Percentiles rank a stretch among this genome's conserved stretches.
Evolutionary conservation across 2,888 invertebrate species (phyloP).

Genomic region (Acrobasis repandana): DNA sequence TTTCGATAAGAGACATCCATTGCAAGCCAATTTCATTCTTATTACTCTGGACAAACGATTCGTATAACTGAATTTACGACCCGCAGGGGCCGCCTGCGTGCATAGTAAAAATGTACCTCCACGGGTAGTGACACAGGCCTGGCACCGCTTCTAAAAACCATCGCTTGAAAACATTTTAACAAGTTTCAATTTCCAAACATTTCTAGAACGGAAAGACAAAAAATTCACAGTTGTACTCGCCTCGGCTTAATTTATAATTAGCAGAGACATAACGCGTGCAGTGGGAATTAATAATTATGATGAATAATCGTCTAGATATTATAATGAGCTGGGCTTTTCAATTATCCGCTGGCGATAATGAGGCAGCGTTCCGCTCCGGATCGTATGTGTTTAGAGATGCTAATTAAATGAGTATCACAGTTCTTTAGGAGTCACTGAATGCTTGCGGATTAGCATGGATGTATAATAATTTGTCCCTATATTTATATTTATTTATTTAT

Average conservation of each 20-base stretch:
- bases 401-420: slow-evolving; percentile 30
- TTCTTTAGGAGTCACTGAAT: not conserved
- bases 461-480: too few relatives aligned
- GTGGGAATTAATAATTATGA: slow-evolving; percentile 46
- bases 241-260: slow-evolving; percentile 37
- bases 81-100: too few relatives aligned
- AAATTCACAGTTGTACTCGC: slow-evolving; percentile 19
- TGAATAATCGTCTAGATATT: slow-evolving; percentile 59
- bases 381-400: slow-evolving; percentile 29
- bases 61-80: too few relatives aligned
- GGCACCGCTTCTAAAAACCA: not conserved
- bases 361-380: slow-evolving; percentile 39
- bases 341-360: slow-evolving; percentile 51
- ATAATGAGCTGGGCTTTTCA: slow-evolving; percentile 59
- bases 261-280: slow-evolving; percentile 36
- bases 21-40: too few relatives aligned
- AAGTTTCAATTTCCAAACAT: not conserved
- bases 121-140: too few relatives aligned
- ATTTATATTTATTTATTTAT: too few relatives aligned
- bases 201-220: slow-evolving; percentile 1
- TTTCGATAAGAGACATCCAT: too few relatives aligned
- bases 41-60: too few relatives aligned
- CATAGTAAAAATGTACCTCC: too few relatives aligned
- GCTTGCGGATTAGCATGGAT: slow-evolving; percentile 7
- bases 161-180: not conserved